Conservation (phyloP, 2,888 invertebrate species). For the Latrodectus elegans region DNA sequence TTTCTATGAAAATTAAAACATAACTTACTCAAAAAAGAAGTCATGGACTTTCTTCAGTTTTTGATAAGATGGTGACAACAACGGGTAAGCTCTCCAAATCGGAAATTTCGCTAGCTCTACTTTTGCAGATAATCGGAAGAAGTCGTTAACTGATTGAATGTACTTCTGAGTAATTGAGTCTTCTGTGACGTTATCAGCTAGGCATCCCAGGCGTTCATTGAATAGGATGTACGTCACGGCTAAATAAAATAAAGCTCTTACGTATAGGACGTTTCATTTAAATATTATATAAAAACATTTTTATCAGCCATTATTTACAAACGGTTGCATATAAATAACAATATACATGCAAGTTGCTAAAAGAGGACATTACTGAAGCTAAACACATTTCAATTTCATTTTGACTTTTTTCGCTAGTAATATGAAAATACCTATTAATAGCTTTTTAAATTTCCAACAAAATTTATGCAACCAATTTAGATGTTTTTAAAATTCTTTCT, state of each 20-base stretch:
- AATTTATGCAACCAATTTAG: too few species aligned
- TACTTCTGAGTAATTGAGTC: constrained; percentile 46
- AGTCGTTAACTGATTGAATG: constrained; percentile 56
- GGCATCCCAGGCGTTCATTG: constrained; percentile 50
- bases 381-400: too few species aligned
- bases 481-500: too few species aligned
- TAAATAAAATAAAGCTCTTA: constrained; percentile 9
- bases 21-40: constrained; percentile 63
- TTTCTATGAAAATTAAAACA: background rate
- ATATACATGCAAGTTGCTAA: too few species aligned
- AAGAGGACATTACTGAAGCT: too few species aligned
- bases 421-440: too few species aligned
- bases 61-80: constrained; percentile 53
- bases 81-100: constrained; percentile 40
- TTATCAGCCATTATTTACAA: too few species aligned
- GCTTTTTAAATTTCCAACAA: too few species aligned
- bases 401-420: too few species aligned
- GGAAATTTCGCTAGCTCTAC: constrained; percentile 53
- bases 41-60: constrained; percentile 58
- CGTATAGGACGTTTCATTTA: background rate
- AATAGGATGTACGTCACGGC: constrained; percentile 61
- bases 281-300: background rate
- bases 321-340: too few species aligned
- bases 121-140: constrained; percentile 55
- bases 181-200: constrained; percentile 32